Conservation (phyloP, 2,888 invertebrate genomes). For the Luffia ferchaultella region DNA sequence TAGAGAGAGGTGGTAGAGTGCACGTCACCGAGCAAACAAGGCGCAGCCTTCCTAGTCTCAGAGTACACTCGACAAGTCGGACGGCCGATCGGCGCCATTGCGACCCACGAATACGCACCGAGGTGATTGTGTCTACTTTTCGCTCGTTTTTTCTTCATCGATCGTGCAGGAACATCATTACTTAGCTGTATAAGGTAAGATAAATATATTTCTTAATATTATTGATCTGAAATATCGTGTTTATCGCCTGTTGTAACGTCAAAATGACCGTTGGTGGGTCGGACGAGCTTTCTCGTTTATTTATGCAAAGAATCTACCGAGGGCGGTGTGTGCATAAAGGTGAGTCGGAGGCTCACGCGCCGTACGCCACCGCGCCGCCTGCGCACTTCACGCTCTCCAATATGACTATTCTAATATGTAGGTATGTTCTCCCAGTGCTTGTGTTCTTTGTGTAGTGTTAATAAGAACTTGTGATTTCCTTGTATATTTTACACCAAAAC, state of each 20-base stretch:
- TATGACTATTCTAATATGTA: conserved; percentile 46
- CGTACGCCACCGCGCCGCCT: conserved; percentile 39
- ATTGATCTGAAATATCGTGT: neutral
- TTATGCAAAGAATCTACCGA: conserved; percentile 62
- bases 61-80: conserved; percentile 44
- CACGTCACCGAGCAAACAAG: conserved; percentile 58
- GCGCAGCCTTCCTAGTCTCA: conserved; percentile 55
- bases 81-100: conserved; percentile 54
- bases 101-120: conserved; percentile 55
- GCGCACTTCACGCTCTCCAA: conserved; percentile 32
- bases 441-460: conserved; percentile 11
- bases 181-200: conserved; percentile 63
- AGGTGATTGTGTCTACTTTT: conserved; percentile 57
- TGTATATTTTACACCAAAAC: too few relatives aligned
- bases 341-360: conserved; percentile 47
- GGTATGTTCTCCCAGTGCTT: conserved; percentile 28
- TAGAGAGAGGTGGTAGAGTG: conserved; percentile 30
- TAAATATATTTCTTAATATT: conserved; percentile 14
- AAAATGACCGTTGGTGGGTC: conserved; percentile 26
- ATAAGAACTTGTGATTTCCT: neutral
- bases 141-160: conserved; percentile 52
- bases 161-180: conserved; percentile 56
- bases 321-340: conserved; percentile 53
- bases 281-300: conserved; percentile 55
- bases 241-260: neutral